Evolutionary conservation across 2,113 vertebrate species (phyloP).

Genomic region (Mesitornis unicolor): DNA sequence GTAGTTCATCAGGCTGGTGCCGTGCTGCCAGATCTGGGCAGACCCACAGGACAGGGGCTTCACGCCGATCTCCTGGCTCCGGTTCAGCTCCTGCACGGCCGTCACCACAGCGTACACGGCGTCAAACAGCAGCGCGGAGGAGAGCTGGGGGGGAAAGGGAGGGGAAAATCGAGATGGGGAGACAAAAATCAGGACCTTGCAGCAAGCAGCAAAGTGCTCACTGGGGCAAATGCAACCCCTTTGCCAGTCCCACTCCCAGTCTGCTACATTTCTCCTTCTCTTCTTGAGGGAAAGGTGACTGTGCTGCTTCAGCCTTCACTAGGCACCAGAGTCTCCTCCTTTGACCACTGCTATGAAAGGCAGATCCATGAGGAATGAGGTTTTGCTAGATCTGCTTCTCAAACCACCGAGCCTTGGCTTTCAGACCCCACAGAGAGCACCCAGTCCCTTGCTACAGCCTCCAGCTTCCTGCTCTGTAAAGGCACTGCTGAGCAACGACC

Average conservation of each 20-base stretch:
- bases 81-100: constrained; percentile 93
- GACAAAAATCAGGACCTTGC: not conserved
- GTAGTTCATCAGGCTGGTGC: constrained; percentile 99
- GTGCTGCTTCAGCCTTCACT: not conserved
- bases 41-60: constrained; percentile 96
- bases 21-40: constrained; percentile 97
- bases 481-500: not conserved
- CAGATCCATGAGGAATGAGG: not conserved
- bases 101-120: constrained; percentile 91
- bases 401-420: not conserved
- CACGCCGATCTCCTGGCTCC: constrained; percentile 95
- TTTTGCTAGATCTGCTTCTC: not conserved
- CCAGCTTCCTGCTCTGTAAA: not conserved
- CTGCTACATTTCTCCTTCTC: not conserved
- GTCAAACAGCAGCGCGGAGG: constrained; percentile 92
- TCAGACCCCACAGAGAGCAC: not conserved
- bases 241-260: not conserved
- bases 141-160: constrained; percentile 76
- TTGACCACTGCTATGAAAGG: not conserved
- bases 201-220: not conserved
- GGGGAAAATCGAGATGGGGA: not conserved
- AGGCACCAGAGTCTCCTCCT: not conserved
- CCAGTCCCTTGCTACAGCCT: not conserved
- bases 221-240: not conserved
- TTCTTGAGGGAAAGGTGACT: not conserved